Evolutionary conservation across 2,888 invertebrate species (phyloP), one percentile per base, ranked within the genome.

Genomic region (Clanis bilineata): DNA sequence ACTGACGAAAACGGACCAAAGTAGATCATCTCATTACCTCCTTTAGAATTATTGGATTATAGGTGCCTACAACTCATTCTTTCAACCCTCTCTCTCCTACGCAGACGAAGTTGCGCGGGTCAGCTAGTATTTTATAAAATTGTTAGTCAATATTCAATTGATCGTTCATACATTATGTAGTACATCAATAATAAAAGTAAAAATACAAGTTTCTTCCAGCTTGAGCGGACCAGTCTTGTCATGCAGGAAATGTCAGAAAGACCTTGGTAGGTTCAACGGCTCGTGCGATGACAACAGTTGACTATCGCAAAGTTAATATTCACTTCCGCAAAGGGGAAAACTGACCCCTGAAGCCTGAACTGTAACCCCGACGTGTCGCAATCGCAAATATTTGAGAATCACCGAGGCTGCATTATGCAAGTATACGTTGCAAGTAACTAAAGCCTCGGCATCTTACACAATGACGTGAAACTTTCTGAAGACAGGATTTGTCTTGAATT

Each of bases 191-290:
- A 51, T 51, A 51, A 51, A 23, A 47, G 25, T 47, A 47, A 47
- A 47, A 28, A 51, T 51, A 18, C 32, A 28, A 32, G 68, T 71
- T 65, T 70, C 72, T 77, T 77, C 64, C 51, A 51, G 28, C 18
- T 32, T 18, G 51, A 18, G 28, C 9, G 10, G 18, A 18, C 51
- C 28, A 25, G 51, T 32, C 18, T 51, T 32, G 51, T 73, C 70
- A 71, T 82, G 77, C 81, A 86, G 86, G 86, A 87, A 86, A 79
- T 76, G 71, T 64, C 69, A 65, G 68, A 65, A 66, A 80, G 83
- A 79, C 85, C 87, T 87, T 84, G 86, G 72, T 70, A 76, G 82
- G 87, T 88, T 87, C 87, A 86, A 81, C 83, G 85, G 72, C 80
- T 77, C 78, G 57, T 23, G 36, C 41, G 61, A 62, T 62, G 64